phyloP scores from a whole-genome alignment of 2,113 vertebrate genomes.

The Pseudopipra pipra region DNA sequence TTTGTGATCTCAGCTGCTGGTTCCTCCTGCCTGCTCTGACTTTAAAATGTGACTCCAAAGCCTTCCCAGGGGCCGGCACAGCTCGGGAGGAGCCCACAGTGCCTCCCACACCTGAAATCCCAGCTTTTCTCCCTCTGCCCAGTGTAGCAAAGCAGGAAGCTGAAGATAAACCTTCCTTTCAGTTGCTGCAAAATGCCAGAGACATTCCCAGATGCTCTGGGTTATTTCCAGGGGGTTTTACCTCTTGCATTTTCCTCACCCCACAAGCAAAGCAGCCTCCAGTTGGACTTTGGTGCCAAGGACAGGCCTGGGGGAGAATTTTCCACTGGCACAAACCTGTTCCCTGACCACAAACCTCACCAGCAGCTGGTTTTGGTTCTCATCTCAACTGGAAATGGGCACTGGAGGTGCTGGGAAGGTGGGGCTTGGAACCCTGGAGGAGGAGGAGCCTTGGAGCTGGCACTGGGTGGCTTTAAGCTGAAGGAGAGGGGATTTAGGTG shows the following conservation, averaged over 20 bases:
- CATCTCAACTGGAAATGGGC: rapidly evolving
- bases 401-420: background rate
- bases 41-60: background rate
- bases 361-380: background rate
- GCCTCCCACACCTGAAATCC: background rate
- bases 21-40: background rate
- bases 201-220: background rate
- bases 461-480: background rate
- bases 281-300: background rate
- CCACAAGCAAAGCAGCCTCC: background rate
- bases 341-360: rapidly evolving
- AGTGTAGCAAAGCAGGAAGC: background rate
- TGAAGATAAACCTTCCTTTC: background rate
- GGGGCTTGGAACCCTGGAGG: background rate
- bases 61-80: background rate
- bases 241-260: background rate
- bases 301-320: background rate
- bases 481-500: background rate
- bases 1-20: background rate
- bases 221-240: background rate
- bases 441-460: background rate
- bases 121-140: background rate
- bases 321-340: too few species aligned
- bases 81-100: background rate
- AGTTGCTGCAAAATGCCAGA: background rate